Evolutionary conservation across 53 echinoderm and acorn worm genomes (phyloP), one percentile per base, ranked within the genome.

Genomic region (Hippasteria phrygiana): DNA sequence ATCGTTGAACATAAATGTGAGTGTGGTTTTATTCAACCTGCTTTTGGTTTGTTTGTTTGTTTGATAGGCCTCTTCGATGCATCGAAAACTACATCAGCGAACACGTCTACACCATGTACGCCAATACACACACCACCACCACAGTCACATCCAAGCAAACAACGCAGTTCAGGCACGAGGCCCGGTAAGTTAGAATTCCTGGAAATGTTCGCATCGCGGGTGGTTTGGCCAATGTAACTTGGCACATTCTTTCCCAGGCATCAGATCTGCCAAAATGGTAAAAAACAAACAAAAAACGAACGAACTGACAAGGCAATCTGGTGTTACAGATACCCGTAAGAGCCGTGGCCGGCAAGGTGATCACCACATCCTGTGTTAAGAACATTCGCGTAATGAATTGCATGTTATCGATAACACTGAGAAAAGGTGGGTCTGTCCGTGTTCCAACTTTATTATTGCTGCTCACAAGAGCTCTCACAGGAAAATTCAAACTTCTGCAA

Each of bases 101-200:
- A 36, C 92, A 94, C 63, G 96, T 94, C 20, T 74, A 91, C 56
- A 89, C 94, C 1, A 73, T 94, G 48, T 96, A 96, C 29, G 96
- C 92, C 74, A 96, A 96, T 70, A 96, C 96, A 11, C 96, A 96
- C 55, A 96, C 96, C n/a, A 94, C 96, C 5, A 96, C 96, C 6
- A 94, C 92, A 11, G 46, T 96, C 0, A 94, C 93, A 55, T 90
- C 94, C 0, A 92, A 88, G 40, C 96, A 96, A 73, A 96, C 96
- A 12, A 94, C 94, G 24, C 90, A 89, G 74, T 96, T 93, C 74
- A 77, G 96, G 82, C 80, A 96, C 40, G 96, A 96, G 55, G 91
- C 96, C n/a, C 88, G 93, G 96, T 96, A 88, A 69, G 83, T 0
- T 24, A 33, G 2, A 4, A 26, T 43, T 43, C 46, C 74, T 43